Conservation (phyloP, 2,888 invertebrate genomes). For the Drosophila engyochracea region DNA sequence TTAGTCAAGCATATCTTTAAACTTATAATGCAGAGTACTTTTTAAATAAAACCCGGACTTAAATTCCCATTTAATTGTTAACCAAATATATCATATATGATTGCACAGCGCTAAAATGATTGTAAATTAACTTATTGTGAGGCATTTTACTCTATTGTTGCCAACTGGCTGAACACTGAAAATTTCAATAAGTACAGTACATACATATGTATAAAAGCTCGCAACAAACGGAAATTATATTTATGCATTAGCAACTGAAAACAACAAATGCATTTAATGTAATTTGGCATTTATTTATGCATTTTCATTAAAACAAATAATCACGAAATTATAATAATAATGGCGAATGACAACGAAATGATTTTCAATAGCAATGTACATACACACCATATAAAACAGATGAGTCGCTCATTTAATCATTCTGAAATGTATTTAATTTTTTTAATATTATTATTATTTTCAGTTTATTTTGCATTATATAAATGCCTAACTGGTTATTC, state of each 20-base stretch:
- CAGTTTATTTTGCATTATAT: conserved; percentile 23
- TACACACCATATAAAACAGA: conserved; percentile 40
- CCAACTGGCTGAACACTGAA: conserved; percentile 42
- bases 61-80: conserved; percentile 22
- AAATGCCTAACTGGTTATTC: conserved; percentile 20
- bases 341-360: conserved; percentile 56
- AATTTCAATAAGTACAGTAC: conserved; percentile 38
- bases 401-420: conserved; percentile 42
- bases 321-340: conserved; percentile 73
- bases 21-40: background rate
- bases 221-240: conserved; percentile 64
- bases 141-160: conserved; percentile 44
- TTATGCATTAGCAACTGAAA: conserved; percentile 54
- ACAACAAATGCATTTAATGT: conserved; percentile 72
- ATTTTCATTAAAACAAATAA: conserved; percentile 76
- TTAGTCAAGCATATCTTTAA: background rate
- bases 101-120: conserved; percentile 48
- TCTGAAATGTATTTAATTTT: conserved; percentile 38
- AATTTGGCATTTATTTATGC: conserved; percentile 79
- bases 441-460: background rate
- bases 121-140: conserved; percentile 68
- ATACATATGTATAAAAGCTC: conserved; percentile 20
- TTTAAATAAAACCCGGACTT: conserved; percentile 7
- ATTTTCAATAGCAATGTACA: conserved; percentile 47
- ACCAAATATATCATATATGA: conserved; percentile 19